Conservation (phyloP, 1,140 invertebrate species). For the Argopecten irradians region DNA sequence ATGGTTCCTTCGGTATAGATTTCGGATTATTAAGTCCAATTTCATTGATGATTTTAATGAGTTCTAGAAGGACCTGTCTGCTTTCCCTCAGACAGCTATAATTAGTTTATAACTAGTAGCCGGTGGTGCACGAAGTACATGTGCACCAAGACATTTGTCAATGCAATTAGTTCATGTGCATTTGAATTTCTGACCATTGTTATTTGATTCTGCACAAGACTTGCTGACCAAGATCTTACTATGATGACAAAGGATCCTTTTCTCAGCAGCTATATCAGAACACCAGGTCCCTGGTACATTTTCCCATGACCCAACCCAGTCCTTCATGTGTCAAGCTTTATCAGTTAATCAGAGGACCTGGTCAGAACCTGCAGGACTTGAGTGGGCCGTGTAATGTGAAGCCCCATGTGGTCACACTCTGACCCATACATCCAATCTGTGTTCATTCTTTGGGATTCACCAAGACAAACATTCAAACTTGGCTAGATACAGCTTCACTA, state of each 20-base stretch:
- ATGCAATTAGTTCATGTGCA: too few species aligned
- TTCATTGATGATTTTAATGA: too few species aligned
- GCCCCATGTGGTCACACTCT: neutral
- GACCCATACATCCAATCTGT: neutral
- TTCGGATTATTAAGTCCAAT: too few species aligned
- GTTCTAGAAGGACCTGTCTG: too few species aligned
- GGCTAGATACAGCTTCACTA: neutral
- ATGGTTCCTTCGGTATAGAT: too few species aligned
- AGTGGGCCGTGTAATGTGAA: neutral
- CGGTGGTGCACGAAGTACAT: too few species aligned
- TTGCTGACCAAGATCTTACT: neutral
- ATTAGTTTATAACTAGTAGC: too few species aligned
- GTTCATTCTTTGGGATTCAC: neutral
- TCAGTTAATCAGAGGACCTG: neutral
- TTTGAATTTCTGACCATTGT: too few species aligned
- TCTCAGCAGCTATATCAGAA: neutral
- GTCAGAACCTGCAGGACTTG: conserved; percentile 14
- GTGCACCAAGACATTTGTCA: too few species aligned
- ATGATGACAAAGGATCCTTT: neutral
- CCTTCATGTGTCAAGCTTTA: conserved; percentile 13
- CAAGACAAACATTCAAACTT: neutral
- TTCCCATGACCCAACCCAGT: neutral
- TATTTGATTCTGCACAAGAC: too few species aligned
- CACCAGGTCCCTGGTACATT: neutral
- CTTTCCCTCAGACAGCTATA: too few species aligned